Evolutionary conservation across 2,113 vertebrate genomes (phyloP).

Genomic region (Uropsilus gracilis): DNA sequence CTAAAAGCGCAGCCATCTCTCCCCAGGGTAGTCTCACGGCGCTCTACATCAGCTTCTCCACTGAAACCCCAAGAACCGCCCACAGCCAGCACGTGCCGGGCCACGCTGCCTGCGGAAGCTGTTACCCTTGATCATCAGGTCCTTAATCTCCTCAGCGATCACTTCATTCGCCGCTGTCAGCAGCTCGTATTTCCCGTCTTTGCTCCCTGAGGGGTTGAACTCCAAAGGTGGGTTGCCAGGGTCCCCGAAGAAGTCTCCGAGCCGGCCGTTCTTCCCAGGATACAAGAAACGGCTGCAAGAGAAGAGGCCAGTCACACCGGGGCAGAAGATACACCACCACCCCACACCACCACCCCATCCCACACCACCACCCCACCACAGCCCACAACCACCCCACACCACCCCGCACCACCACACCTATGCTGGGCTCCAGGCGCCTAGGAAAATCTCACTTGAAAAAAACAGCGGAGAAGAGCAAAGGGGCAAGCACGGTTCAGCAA

Average conservation of each 20-base stretch:
- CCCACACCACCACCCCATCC: too few species aligned
- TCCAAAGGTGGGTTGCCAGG: slow-evolving; percentile 79
- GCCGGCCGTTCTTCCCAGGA: slow-evolving; percentile 90
- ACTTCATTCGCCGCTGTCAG: slow-evolving; percentile 92
- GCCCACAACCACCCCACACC: too few species aligned
- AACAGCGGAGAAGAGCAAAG: neutral
- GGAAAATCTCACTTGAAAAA: neutral
- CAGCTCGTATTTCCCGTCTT: slow-evolving; percentile 97
- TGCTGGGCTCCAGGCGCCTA: neutral
- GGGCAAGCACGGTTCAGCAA: neutral
- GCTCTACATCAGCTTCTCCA: too few species aligned
- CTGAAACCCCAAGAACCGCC: neutral
- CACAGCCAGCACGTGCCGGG: neutral
- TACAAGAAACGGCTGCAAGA: slow-evolving; percentile 93
- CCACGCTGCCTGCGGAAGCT: neutral
- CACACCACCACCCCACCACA: neutral
- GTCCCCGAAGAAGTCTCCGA: slow-evolving; percentile 86
- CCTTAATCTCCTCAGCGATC: slow-evolving; percentile 93
- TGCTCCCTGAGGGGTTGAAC: slow-evolving; percentile 85
- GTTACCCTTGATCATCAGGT: slow-evolving; percentile 93
- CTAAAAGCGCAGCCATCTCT: neutral
- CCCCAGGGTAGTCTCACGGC: too few species aligned
- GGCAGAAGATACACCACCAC: too few species aligned
- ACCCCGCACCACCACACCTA: neutral
- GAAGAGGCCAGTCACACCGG: neutral